These are phyloP conservation scores for Crioceris asparagi DNA, from an alignment of 2,888 invertebrate genomes.

Conservation along the genomic window DNA sequence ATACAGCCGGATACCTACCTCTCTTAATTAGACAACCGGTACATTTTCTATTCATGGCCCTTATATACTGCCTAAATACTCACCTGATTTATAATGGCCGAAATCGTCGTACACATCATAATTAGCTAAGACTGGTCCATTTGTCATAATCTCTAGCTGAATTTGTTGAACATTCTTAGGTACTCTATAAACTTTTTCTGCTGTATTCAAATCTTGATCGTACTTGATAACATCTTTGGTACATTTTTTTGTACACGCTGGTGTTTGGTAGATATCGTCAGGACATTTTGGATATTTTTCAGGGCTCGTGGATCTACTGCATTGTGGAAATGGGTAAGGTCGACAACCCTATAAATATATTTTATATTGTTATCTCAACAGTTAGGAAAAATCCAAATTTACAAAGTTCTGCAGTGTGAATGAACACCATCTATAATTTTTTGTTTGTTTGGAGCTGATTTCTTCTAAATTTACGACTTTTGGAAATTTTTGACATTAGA, in stretches of 20 bases:
- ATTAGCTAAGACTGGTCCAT: conserved; percentile 77
- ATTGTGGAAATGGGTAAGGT: conserved; percentile 13
- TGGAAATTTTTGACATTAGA: too few relatives aligned
- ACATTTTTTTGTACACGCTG: conserved; percentile 8
- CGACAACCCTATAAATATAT: conserved; percentile 19
- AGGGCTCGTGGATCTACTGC: conserved; percentile 10
- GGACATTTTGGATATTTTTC: conserved; percentile 3
- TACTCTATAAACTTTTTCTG: conserved; percentile 5
- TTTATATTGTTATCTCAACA: too few relatives aligned
- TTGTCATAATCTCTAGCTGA: conserved; percentile 61
- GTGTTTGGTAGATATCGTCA: conserved; percentile 2
- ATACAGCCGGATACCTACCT: too few relatives aligned
- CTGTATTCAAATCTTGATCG: conserved; percentile 4
- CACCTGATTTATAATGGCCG: conserved; percentile 66
- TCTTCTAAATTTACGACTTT: too few relatives aligned
- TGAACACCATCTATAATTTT: too few relatives aligned
- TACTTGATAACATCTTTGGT: conserved; percentile 25
- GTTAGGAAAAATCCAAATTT: too few relatives aligned
- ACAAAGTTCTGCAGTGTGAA: too few relatives aligned
- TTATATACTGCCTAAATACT: too few relatives aligned
- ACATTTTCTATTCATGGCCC: too few relatives aligned
- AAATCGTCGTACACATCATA: conserved; percentile 77
- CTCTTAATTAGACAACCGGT: too few relatives aligned
- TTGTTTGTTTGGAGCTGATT: too few relatives aligned
- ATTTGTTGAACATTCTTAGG: conserved; percentile 47